phyloP scores from a whole-genome alignment of 2,888 invertebrate species.

The Zygogramma bicolorata region DNA sequence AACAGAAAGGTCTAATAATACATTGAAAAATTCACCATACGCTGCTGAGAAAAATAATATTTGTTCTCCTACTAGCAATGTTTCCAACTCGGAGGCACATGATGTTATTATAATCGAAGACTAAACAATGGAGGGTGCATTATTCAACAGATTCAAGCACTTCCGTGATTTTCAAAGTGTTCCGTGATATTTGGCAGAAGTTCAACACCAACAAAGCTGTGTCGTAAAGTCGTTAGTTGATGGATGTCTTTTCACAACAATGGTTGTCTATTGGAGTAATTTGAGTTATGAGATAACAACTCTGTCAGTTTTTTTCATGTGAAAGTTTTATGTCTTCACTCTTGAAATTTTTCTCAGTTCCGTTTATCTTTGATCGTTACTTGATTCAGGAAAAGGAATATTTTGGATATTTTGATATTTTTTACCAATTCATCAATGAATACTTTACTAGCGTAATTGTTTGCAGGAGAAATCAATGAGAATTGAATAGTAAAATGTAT shows the following conservation, averaged over 20 bases:
- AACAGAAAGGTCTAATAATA: constrained; percentile 3
- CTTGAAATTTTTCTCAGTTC: too few relatives aligned
- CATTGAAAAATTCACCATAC: background rate
- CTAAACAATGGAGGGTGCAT: constrained; percentile 51
- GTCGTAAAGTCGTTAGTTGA: background rate
- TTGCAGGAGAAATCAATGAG: too few relatives aligned
- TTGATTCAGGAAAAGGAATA: too few relatives aligned
- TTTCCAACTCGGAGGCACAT: constrained; percentile 42
- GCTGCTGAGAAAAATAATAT: constrained; percentile 18
- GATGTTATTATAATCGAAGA: constrained; percentile 44
- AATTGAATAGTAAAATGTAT: too few relatives aligned
- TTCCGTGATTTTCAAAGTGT: constrained; percentile 44
- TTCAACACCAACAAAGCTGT: background rate
- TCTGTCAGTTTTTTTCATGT: too few relatives aligned
- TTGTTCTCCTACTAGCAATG: constrained; percentile 24
- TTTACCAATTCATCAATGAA: too few relatives aligned
- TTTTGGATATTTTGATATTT: too few relatives aligned
- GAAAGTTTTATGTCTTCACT: too few relatives aligned
- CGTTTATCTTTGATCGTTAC: too few relatives aligned
- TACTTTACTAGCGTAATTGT: too few relatives aligned
- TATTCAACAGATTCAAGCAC: constrained; percentile 43
- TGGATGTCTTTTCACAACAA: constrained; percentile 4
- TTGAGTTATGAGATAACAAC: background rate
- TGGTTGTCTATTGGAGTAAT: too few relatives aligned
- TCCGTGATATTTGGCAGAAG: constrained; percentile 20